Evolutionary conservation across 2,888 invertebrate genomes (phyloP).

Genomic region (Polydrusus pterygomalis): DNA sequence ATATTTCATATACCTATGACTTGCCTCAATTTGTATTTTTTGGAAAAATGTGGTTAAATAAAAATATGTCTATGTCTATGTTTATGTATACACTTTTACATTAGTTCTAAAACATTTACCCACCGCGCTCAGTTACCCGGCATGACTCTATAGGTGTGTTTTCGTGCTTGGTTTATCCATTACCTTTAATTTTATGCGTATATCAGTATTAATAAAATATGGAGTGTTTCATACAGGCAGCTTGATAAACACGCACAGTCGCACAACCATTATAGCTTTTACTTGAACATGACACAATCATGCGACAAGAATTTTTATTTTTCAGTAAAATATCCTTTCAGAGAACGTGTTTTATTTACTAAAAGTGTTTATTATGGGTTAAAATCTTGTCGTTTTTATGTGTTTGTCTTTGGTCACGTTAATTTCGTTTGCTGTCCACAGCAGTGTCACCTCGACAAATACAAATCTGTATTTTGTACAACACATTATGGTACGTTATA

Average conservation of each 20-base stretch:
- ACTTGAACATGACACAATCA: constrained; percentile 35
- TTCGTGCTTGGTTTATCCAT: constrained; percentile 33
- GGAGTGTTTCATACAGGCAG: constrained; percentile 23
- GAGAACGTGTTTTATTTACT: constrained; percentile 7
- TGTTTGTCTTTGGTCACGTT: neutral
- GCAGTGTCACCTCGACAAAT: no score
- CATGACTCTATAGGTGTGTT: constrained; percentile 1
- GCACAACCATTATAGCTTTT: constrained; percentile 18
- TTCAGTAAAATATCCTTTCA: neutral
- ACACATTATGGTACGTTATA: no score
- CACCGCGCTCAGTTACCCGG: no score
- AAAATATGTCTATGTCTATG: no score
- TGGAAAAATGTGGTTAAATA: no score
- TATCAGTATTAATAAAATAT: constrained; percentile 26
- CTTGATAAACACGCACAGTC: constrained; percentile 29
- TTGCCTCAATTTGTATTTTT: no score
- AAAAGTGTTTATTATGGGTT: constrained; percentile 4
- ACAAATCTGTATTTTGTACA: no score
- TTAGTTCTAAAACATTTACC: no score
- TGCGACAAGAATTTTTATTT: constrained; percentile 38
- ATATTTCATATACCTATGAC: no score
- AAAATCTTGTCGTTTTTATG: neutral
- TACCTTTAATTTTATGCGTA: constrained; percentile 43
- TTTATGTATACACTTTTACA: no score
- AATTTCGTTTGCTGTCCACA: no score